Base-by-base conservation (phyloP, 2,888 invertebrate genomes). In the Ichneumoninae sp. region DNA sequence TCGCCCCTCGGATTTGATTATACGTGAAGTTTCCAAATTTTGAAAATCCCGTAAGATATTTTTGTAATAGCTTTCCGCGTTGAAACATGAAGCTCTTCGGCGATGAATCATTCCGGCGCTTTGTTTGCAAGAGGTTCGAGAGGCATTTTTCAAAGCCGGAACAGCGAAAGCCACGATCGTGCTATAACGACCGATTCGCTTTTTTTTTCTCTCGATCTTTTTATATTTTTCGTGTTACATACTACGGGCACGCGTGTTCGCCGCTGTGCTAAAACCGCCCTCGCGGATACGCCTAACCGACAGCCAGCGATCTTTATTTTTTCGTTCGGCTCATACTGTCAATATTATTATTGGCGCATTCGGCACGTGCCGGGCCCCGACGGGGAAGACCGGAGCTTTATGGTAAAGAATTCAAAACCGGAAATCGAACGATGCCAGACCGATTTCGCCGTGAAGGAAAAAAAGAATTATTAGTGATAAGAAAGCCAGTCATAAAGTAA, bases 281-380 rank as follows among this genome's bases (percentile, higher is more conserved):
- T 52, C 57, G 33, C 72, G 33, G 68, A 72, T 66, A 66, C 71
- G 66, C 16, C 65, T 22, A 26, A 6, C 50, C 50, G 22, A 54
- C 66, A 68, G 54, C 74, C 22, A 54, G 47, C 79, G 33, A 44
- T 77, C 40, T 36, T 70, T 74, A 66, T 79, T 82, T 75, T 83
- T 82, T 47, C 66, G 40, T 74, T 60, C 72, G 60, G 19, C 50
- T 44, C 33, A 30, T 70, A 70, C 57, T 40, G 74, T 85, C 85
- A 85, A 85, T 85, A 85, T 85, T 85, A 80, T 85, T 80, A 82
- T 85, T 85, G 83, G 85, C 83, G 77, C 80, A 76, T 80, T 85
- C 50, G 71, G 74, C 81, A 78, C 84, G 84, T 81, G 84, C 78
- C 50, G 66, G 70, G 54, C 30, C 33, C 50, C 33, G 33, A 72